Percentiles rank a stretch among this genome's conserved stretches.
Evolutionary conservation across 2,797 vertebrate species (phyloP).

Genomic region (Hemibagrus guttatus): DNA sequence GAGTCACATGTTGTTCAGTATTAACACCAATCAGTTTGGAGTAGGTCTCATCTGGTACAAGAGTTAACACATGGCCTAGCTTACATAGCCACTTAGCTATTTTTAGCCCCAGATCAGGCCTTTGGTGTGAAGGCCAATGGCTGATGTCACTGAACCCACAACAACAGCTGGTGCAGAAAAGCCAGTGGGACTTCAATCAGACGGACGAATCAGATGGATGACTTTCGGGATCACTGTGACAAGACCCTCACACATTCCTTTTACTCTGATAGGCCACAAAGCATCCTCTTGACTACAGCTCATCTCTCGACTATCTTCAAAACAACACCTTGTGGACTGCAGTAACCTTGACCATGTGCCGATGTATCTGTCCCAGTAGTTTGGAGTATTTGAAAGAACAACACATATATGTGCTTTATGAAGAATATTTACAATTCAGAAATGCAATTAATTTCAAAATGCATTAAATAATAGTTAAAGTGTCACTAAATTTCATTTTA

Average conservation of each 20-base stretch:
- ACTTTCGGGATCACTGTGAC: slow-evolving; percentile 24
- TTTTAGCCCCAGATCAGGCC: slow-evolving; percentile 58
- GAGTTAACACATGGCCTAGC: slow-evolving; percentile 45
- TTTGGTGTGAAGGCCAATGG: slow-evolving; percentile 48
- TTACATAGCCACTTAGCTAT: slow-evolving; percentile 55
- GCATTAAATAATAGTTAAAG: not conserved
- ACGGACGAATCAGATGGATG: slow-evolving; percentile 26
- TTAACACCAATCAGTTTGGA: slow-evolving; percentile 34
- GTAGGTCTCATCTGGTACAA: slow-evolving; percentile 34
- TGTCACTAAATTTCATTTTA: not conserved
- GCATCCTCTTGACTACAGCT: slow-evolving; percentile 25
- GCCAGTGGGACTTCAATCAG: slow-evolving; percentile 48
- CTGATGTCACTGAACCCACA: slow-evolving; percentile 56
- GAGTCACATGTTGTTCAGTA: slow-evolving; percentile 6
- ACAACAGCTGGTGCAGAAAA: slow-evolving; percentile 35
- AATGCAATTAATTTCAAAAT: not conserved
- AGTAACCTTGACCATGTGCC: slow-evolving; percentile 25
- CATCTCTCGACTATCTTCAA: slow-evolving; percentile 7
- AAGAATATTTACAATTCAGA: slow-evolving; percentile 4
- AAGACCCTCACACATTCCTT: slow-evolving; percentile 25
- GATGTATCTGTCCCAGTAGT: not conserved
- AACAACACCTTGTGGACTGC: slow-evolving; percentile 22
- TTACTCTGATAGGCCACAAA: slow-evolving; percentile 34
- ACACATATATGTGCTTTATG: not conserved
- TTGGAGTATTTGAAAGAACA: not conserved